Conservation (phyloP, 2,797 vertebrate genomes). For the Spatula versicolor region DNA sequence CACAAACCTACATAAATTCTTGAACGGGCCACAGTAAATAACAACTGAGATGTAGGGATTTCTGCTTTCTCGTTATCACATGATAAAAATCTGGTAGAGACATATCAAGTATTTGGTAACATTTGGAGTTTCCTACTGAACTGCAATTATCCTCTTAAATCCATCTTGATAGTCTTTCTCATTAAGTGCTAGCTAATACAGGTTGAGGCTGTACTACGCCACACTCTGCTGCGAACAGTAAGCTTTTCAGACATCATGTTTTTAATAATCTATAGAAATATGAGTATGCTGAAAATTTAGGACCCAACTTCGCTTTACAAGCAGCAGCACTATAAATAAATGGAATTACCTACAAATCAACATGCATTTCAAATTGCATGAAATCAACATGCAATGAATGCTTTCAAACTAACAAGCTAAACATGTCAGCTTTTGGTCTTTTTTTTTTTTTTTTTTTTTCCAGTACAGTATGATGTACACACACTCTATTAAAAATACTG, state of each 20-base stretch:
- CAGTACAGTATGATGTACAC: background rate
- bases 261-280: background rate
- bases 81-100: background rate
- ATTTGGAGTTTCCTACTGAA: background rate
- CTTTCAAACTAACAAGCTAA: background rate
- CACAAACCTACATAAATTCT: background rate
- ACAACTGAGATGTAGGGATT: background rate
- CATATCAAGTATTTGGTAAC: background rate
- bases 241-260: background rate
- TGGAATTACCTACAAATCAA: background rate
- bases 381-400: background rate
- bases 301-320: background rate
- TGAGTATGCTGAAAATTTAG: background rate
- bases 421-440: background rate
- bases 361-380: rapidly evolving
- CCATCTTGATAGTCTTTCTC: background rate
- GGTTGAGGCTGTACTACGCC: background rate
- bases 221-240: background rate
- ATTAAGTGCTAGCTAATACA: background rate
- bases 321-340: background rate
- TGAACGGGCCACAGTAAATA: background rate
- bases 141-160: background rate
- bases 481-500: background rate
- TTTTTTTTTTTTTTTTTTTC: background rate
- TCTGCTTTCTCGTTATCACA: background rate